phyloP scores from a whole-genome alignment of 2,888 invertebrate species.

The Xestia xanthographa region DNA sequence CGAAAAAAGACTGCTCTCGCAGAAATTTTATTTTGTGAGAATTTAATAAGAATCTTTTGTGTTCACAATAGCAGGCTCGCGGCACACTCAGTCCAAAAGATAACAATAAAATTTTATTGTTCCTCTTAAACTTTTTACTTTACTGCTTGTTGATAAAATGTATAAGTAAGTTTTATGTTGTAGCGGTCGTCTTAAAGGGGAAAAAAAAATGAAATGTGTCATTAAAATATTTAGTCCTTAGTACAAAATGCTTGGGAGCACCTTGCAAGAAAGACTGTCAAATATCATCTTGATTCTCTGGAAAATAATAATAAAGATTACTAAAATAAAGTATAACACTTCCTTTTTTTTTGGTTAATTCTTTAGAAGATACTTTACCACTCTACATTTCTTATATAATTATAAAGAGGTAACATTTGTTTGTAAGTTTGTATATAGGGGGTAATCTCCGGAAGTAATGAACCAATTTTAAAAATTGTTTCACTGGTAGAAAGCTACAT shows the following conservation, averaged over 20 bases:
- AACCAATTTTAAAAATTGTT: too few relatives aligned
- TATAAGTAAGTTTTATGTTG: slow-evolving; percentile 11
- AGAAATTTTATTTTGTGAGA: slow-evolving; percentile 69
- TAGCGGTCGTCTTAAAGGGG: background rate
- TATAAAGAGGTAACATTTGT: too few relatives aligned
- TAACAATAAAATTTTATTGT: slow-evolving; percentile 31
- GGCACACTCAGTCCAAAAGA: slow-evolving; percentile 29
- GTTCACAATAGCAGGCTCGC: slow-evolving; percentile 30
- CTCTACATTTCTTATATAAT: too few relatives aligned
- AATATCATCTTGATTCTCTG: background rate
- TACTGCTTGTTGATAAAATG: slow-evolving; percentile 37
- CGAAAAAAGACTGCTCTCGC: slow-evolving; percentile 56
- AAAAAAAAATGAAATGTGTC: slow-evolving; percentile 9
- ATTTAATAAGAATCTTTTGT: slow-evolving; percentile 68
- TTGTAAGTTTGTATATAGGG: too few relatives aligned
- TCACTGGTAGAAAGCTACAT: too few relatives aligned
- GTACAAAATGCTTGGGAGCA: background rate
- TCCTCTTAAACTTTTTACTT: slow-evolving; percentile 32
- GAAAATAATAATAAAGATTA: too few relatives aligned
- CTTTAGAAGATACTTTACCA: too few relatives aligned
- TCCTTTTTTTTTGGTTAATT: too few relatives aligned
- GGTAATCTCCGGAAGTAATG: too few relatives aligned
- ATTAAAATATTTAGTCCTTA: slow-evolving; percentile 10
- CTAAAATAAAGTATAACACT: too few relatives aligned
- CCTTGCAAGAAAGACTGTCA: background rate